These are phyloP conservation scores for Odobenus rosmarus DNA, from an alignment of 2,113 vertebrate genomes.

Conservation along the genomic window DNA sequence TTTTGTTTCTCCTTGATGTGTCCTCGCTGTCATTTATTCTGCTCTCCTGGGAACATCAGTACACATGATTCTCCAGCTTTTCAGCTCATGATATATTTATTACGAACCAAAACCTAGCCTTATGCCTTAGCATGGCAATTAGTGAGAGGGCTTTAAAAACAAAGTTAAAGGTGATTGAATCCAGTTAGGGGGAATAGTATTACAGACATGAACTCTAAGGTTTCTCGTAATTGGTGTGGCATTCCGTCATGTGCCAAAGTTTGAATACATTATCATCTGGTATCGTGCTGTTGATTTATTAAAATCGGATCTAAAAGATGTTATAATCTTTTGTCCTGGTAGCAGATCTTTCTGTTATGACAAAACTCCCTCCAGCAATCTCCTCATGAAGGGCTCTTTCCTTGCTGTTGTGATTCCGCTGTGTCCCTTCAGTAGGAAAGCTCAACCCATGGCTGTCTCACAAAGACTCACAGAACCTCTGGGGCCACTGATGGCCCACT, in stretches of 20 bases:
- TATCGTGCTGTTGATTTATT: conserved; percentile 34
- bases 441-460: not conserved
- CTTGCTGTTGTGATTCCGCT: not conserved
- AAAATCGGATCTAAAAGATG: conserved; percentile 8
- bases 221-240: not conserved
- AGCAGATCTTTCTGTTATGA: not conserved
- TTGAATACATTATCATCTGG: not conserved
- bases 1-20: not conserved
- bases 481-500: not conserved
- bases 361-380: not conserved
- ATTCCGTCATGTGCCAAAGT: not conserved
- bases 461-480: not conserved
- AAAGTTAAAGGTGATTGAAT: not conserved
- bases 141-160: not conserved
- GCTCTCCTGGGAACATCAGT: not conserved
- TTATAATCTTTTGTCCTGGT: not conserved
- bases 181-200: not conserved
- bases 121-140: not conserved
- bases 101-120: not conserved
- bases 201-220: not conserved
- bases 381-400: not conserved
- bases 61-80: not conserved
- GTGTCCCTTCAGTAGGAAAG: not conserved
- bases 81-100: conserved; percentile 10
- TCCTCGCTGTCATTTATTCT: not conserved